phyloP scores from a whole-genome alignment of 2,888 invertebrate species.

The Rhogogaster chlorosoma region DNA sequence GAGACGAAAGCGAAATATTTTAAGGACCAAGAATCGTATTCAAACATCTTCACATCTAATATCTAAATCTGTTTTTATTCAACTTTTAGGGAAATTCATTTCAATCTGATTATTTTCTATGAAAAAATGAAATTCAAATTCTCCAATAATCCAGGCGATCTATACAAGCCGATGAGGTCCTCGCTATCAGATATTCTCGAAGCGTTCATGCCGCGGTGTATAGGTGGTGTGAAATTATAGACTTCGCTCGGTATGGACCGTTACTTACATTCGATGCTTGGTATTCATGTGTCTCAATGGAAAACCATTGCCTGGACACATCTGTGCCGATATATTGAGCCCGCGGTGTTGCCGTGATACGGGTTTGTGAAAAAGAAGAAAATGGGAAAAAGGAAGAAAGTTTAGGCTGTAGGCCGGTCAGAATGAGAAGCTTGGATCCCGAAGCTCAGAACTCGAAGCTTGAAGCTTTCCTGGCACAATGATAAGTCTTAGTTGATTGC shows the following conservation, averaged over 20 bases:
- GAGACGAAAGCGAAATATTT: not conserved
- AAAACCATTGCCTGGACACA: constrained; percentile 12
- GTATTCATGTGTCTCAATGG: not conserved
- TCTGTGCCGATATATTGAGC: not conserved
- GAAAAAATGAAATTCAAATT: not conserved
- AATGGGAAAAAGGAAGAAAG: not conserved
- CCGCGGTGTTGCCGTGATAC: not conserved
- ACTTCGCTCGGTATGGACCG: constrained; percentile 9
- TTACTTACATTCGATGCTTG: constrained; percentile 21
- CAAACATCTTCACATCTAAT: too few species aligned
- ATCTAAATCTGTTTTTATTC: too few species aligned
- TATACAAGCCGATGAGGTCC: not conserved
- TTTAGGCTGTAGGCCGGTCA: not conserved
- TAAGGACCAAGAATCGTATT: not conserved
- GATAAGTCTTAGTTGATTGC: constrained; percentile 44
- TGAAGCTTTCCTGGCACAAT: constrained; percentile 12
- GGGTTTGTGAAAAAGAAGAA: not conserved
- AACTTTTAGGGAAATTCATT: too few species aligned
- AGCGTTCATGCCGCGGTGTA: not conserved
- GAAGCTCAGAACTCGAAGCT: not conserved
- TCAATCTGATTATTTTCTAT: not conserved
- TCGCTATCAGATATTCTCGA: not conserved
- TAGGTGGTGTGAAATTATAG: constrained; percentile 28
- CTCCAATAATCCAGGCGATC: not conserved
- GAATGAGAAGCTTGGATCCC: not conserved